These are phyloP conservation scores for Therioaphis trifolii DNA, from an alignment of 2,888 invertebrate genomes.

Conservation along the genomic window DNA sequence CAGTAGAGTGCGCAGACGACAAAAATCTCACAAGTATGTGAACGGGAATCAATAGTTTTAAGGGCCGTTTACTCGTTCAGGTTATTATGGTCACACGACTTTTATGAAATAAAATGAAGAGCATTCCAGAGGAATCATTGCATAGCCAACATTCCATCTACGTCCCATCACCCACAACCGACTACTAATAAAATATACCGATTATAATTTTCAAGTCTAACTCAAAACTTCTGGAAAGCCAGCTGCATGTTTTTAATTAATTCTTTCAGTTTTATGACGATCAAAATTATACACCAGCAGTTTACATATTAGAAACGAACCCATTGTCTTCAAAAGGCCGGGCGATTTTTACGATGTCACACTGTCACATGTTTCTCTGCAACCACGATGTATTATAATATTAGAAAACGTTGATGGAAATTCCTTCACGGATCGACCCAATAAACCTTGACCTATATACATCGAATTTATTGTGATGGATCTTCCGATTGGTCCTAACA, in stretches of 20 bases:
- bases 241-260: neutral
- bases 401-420: constrained; percentile 25
- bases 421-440: constrained; percentile 50
- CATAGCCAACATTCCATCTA: constrained; percentile 45
- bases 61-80: constrained; percentile 8
- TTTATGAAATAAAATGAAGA: constrained; percentile 55
- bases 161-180: neutral
- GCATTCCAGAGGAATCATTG: constrained; percentile 46
- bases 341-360: too few relatives aligned
- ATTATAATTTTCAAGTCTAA: constrained; percentile 21
- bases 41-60: constrained; percentile 40
- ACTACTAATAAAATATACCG: constrained; percentile 41
- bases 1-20: neutral
- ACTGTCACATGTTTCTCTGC: too few relatives aligned
- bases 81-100: constrained; percentile 41
- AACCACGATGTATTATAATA: neutral
- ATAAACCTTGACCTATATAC: constrained; percentile 37
- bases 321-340: too few relatives aligned
- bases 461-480: neutral
- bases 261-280: neutral
- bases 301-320: too few relatives aligned
- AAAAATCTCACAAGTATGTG: constrained; percentile 26
- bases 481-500: neutral
- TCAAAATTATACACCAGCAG: too few relatives aligned
- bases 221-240: neutral